Base-by-base conservation (phyloP, 2,888 invertebrate species). In the Ariolimax columbianus region DNA sequence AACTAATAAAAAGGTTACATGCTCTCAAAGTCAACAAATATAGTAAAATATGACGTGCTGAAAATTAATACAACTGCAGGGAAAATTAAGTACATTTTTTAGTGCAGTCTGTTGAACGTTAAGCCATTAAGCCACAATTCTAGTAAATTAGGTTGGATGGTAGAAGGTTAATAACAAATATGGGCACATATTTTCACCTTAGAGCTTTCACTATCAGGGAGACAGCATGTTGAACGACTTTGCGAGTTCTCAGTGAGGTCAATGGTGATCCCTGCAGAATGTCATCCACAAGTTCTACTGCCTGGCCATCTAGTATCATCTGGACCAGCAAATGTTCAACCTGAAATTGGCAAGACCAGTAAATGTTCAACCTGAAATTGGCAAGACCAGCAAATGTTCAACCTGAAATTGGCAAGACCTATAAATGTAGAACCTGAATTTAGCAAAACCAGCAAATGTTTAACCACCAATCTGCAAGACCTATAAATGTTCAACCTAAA, bases 291-390 rank as follows among this genome's bases (percentile, higher is more conserved):
- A 90, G 80, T 40, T 92, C 91, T 9, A 91, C 75, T 11, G 89
- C 85, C 82, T 91, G 88, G 19, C 92, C 92, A 86, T 92, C 91
- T 77, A 92, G 78, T 38, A 91, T 87, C 87, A 92, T 90, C 70
- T 87, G 88, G 30, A 91, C 87, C 75, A 91, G 87, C 78, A 93
- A 82, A 36, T 89, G 83, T 63, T 91, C 88, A 51, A 93, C 78
- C 93, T 93, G 88, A 73, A 63, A 82, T 70, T 72, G 40, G 23
- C n/a, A n/a, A n/a, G 30, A 91, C 87, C 75, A 91, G 87, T 77
- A 93, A 82, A 36, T 89, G 83, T 63, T 91, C 88, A 51, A 93
- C 78, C 93, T 93, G 88, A 73, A 63, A 82, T 70, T 72, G 40
- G 23, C n/a, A n/a, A n/a, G 30, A 91, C 87, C 75, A 91, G 87